Conservation (phyloP, 2,113 vertebrate genomes). For the Colius striatus region DNA sequence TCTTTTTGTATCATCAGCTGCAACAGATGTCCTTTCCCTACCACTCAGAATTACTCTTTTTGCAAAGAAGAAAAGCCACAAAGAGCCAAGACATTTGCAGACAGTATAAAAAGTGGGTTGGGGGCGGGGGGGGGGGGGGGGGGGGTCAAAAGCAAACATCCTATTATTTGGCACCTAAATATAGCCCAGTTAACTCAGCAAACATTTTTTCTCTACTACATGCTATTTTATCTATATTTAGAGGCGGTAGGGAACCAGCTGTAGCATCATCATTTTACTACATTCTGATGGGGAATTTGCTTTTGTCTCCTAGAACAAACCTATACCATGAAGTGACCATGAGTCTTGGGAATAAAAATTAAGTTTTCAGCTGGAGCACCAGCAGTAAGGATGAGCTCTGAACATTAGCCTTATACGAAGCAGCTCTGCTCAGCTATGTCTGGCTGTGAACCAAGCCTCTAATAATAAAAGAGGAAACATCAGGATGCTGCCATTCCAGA, state of each 20-base stretch:
- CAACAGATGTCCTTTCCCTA: neutral
- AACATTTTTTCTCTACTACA: slow-evolving; percentile 44
- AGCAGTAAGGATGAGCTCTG: neutral
- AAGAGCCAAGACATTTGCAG: neutral
- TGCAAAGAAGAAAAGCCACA: neutral
- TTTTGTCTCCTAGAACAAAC: neutral
- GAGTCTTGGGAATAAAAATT: neutral
- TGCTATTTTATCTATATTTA: slow-evolving; percentile 40
- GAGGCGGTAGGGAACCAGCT: slow-evolving; percentile 34
- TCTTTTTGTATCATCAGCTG: neutral
- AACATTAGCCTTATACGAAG: neutral
- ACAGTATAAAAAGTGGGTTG: neutral
- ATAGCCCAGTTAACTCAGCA: slow-evolving; percentile 46
- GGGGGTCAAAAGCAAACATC: slow-evolving; percentile 44
- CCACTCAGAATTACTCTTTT: neutral
- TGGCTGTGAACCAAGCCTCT: neutral
- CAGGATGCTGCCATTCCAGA: neutral
- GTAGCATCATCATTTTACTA: slow-evolving; percentile 38
- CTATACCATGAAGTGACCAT: neutral
- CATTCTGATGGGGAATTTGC: neutral
- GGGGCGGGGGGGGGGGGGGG: slow-evolving; percentile 40
- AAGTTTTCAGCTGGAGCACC: neutral
- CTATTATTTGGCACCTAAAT: slow-evolving; percentile 49
- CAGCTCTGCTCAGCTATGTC: neutral
- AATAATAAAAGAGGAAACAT: neutral